A percentile compares a stretch with the other conserved stretches of the same genome.
Conservation (phyloP, 2,797 vertebrate species). For the Enteromius anoplus region DNA sequence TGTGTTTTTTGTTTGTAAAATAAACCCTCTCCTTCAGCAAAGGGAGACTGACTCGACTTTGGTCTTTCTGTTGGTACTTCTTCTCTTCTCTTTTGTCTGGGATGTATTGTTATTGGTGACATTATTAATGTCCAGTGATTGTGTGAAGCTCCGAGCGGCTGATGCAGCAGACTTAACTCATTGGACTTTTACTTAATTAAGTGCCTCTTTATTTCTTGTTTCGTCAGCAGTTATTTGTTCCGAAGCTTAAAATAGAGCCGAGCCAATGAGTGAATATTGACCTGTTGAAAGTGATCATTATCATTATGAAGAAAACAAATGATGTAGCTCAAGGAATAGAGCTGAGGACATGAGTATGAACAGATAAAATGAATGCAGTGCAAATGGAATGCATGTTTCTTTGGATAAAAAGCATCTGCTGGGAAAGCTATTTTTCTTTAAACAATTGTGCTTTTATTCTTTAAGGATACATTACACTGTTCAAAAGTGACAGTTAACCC, state of each 20-base stretch:
- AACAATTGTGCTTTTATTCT: neutral
- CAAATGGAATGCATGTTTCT: neutral
- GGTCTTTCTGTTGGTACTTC: neutral
- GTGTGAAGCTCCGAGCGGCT: neutral
- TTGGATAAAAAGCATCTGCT: neutral
- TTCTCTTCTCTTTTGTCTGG: slow-evolving; percentile 18
- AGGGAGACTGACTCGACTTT: slow-evolving; percentile 48
- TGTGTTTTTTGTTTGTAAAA: slow-evolving; percentile 79
- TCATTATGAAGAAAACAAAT: neutral
- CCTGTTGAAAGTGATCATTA: neutral
- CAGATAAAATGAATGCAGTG: neutral
- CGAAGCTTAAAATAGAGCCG: neutral
- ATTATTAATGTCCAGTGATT: slow-evolving; percentile 14
- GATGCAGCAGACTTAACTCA: neutral
- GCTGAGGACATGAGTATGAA: neutral
- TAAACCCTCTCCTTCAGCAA: slow-evolving; percentile 73
- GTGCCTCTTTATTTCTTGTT: slow-evolving; percentile 8
- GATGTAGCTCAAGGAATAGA: neutral
- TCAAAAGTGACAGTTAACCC: neutral
- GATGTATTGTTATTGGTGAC: neutral
- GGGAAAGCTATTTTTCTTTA: neutral
- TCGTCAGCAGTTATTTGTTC: slow-evolving; percentile 1
- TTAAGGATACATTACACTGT: neutral
- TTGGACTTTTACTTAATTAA: slow-evolving; percentile 2
- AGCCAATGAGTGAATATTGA: neutral